Evolutionary conservation across 2,113 vertebrate species (phyloP).

Genomic region (Petaurus breviceps): DNA sequence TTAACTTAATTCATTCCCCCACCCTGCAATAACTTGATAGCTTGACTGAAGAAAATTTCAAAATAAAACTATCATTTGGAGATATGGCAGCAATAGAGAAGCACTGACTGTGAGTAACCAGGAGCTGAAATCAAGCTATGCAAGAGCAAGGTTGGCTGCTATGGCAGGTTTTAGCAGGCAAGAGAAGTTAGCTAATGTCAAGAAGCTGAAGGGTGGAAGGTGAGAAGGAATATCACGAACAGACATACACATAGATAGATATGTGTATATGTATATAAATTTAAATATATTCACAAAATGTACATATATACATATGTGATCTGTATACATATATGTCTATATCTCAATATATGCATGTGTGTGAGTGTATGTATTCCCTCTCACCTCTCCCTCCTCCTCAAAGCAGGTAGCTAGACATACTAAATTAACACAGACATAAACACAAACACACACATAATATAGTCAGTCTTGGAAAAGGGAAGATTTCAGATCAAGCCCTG

Average conservation of each 20-base stretch:
- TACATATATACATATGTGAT: too few species aligned
- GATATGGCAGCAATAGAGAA: neutral
- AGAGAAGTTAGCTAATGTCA: neutral
- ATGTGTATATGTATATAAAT: neutral
- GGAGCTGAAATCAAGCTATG: neutral
- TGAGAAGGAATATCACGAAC: neutral
- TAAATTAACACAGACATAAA: neutral
- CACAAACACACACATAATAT: too few species aligned
- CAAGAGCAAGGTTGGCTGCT: neutral
- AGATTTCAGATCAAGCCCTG: neutral
- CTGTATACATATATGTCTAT: too few species aligned
- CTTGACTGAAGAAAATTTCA: neutral
- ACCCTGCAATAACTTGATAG: neutral
- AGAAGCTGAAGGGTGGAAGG: neutral
- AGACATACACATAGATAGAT: neutral
- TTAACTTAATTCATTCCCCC: neutral
- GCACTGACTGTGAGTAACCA: neutral
- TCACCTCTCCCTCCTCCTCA: neutral
- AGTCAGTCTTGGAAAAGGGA: too few species aligned
- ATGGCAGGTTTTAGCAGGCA: neutral
- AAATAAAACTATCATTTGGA: neutral
- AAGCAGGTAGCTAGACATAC: neutral
- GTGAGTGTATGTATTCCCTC: too few species aligned
- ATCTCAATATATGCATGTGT: too few species aligned
- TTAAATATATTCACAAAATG: neutral